phyloP scores from a whole-genome alignment of 2,113 vertebrate species.

The Vulpes lagopus region DNA sequence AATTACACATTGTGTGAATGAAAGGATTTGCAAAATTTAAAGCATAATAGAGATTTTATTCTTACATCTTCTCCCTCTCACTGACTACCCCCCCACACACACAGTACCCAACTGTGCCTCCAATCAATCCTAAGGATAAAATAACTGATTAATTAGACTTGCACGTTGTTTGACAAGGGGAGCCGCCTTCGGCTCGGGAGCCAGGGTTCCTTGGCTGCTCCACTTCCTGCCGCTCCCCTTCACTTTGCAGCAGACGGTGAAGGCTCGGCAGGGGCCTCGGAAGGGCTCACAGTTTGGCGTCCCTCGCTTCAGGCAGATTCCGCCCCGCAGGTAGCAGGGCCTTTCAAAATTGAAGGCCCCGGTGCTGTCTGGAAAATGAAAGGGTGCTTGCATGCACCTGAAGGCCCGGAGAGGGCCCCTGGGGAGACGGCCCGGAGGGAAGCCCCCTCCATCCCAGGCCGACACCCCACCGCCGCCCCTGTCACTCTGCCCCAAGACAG shows the following conservation, averaged over 20 bases:
- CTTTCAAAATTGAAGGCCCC: constrained; percentile 34
- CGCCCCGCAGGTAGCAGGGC: constrained; percentile 64
- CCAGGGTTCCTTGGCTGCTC: accelerated
- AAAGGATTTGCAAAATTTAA: neutral
- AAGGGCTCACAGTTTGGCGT: constrained; percentile 58
- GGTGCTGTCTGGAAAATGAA: neutral
- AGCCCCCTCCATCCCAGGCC: neutral
- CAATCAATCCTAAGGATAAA: neutral
- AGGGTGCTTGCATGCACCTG: neutral
- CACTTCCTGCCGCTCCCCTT: neutral
- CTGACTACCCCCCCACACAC: too few species aligned
- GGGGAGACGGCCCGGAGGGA: neutral
- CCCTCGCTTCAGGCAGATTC: constrained; percentile 68
- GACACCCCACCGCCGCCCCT: too few species aligned
- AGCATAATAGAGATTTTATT: neutral
- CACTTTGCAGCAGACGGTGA: constrained; percentile 57
- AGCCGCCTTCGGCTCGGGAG: accelerated
- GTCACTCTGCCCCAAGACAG: neutral
- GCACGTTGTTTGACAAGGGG: neutral
- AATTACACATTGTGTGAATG: neutral
- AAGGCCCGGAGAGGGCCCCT: neutral
- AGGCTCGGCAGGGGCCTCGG: constrained; percentile 47
- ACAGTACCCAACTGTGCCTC: neutral
- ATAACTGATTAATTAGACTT: accelerated
- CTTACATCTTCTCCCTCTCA: neutral